Conservation (phyloP, 2,113 vertebrate genomes). For the Leucopternis melanops region DNA sequence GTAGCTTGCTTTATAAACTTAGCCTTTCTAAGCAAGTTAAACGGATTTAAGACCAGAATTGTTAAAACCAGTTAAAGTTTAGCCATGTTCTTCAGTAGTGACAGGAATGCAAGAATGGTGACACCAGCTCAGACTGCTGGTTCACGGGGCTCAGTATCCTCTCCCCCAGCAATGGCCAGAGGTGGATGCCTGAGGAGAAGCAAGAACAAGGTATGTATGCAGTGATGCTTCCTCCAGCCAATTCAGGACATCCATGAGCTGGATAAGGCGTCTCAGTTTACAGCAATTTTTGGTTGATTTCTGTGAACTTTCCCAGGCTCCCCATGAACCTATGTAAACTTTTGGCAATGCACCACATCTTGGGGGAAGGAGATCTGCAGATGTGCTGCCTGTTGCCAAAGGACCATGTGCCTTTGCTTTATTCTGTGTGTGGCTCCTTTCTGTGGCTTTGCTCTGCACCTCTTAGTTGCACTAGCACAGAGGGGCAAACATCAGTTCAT, state of each 20-base stretch:
- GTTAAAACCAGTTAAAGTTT: not conserved
- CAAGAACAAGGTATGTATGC: accelerated
- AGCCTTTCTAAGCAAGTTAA: not conserved
- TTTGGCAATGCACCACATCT: not conserved
- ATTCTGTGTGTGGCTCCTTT: not conserved
- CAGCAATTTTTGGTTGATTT: not conserved
- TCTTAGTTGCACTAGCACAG: not conserved
- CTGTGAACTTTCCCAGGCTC: not conserved
- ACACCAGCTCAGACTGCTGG: not conserved
- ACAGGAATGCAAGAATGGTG: not conserved
- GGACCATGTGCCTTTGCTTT: not conserved
- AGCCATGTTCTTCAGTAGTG: not conserved
- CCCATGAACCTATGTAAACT: not conserved
- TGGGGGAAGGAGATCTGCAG: not conserved
- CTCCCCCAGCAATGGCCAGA: not conserved
- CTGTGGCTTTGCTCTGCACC: not conserved
- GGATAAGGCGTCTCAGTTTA: not conserved
- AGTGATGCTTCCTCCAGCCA: not conserved
- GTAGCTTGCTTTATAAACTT: not conserved
- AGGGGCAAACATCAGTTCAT: not conserved
- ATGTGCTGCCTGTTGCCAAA: not conserved
- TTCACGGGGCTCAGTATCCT: not conserved
- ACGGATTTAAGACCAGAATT: not conserved
- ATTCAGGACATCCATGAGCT: not conserved
- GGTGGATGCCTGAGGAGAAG: not conserved